Percentiles rank a stretch among this genome's conserved stretches.
phyloP scores from a whole-genome alignment of 2,113 vertebrate species.

The Anarrhichthys ocellatus region DNA sequence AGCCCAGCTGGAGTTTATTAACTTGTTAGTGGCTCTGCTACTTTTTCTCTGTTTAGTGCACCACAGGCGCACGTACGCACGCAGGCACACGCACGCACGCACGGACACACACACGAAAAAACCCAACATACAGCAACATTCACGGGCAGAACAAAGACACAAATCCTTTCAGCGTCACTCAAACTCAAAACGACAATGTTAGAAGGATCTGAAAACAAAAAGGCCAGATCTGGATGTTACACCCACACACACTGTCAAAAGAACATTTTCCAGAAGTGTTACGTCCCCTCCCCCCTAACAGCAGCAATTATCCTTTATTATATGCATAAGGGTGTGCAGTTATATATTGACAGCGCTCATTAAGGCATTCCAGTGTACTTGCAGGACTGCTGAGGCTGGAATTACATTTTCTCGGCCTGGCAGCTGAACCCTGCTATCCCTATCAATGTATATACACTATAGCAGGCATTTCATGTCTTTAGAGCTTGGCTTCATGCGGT shows the following conservation, averaged over 20 bases:
- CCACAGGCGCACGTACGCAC: conserved; percentile 34
- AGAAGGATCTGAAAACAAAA: conserved; percentile 45
- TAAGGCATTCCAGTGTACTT: conserved; percentile 58
- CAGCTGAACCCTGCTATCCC: conserved; percentile 12
- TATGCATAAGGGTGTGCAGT: conserved; percentile 21
- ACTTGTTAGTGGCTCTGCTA: conserved; percentile 75
- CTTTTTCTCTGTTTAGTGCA: conserved; percentile 66
- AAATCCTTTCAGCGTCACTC: conserved; percentile 43
- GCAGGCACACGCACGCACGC: background rate
- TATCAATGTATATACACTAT: conserved; percentile 9
- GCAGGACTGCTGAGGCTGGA: conserved; percentile 24
- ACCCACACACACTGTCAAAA: conserved; percentile 29
- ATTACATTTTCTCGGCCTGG: conserved; percentile 38
- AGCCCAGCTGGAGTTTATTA: conserved; percentile 79
- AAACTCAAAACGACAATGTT: conserved; percentile 18
- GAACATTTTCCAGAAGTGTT: conserved; percentile 48
- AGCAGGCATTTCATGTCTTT: conserved; percentile 17
- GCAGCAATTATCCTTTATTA: conserved; percentile 47
- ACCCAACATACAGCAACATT: conserved; percentile 34
- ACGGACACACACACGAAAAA: background rate
- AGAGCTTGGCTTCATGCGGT: background rate
- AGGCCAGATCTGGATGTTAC: conserved; percentile 40
- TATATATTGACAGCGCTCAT: conserved; percentile 54
- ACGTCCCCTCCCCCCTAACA: conserved; percentile 12
- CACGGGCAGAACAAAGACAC: conserved; percentile 44